Evolutionary conservation across 2,113 vertebrate species (phyloP).

Genomic region (Hiodon alosoides): DNA sequence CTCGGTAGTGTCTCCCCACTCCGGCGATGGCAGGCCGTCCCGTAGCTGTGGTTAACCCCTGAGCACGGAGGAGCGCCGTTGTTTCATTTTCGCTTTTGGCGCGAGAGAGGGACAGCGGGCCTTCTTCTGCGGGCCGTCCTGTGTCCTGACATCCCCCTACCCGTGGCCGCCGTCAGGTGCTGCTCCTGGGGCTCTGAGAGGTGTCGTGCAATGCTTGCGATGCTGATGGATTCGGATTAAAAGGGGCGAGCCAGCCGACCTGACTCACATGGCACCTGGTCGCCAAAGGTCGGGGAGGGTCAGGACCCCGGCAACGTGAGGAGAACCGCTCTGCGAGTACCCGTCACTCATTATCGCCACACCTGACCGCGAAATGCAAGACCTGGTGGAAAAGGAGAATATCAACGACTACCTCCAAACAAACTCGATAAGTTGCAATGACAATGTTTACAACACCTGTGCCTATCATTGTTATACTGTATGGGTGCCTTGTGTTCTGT

Average conservation of each 20-base stretch:
- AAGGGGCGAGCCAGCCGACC: background rate
- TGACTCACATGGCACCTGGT: background rate
- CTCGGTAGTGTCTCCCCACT: conserved; percentile 26
- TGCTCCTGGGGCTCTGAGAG: background rate
- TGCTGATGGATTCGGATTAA: conserved; percentile 5
- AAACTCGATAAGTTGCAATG: too few species aligned
- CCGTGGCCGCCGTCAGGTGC: background rate
- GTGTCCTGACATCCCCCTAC: background rate
- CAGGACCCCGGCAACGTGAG: background rate
- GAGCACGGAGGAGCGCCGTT: conserved; percentile 43
- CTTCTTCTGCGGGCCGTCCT: background rate
- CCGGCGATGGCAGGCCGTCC: conserved; percentile 54
- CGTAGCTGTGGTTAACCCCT: conserved; percentile 52
- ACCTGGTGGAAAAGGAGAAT: background rate
- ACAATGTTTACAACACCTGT: too few species aligned
- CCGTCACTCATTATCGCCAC: background rate
- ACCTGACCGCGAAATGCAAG: background rate
- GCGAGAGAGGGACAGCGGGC: background rate
- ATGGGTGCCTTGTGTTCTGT: too few species aligned
- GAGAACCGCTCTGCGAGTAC: conserved; percentile 2
- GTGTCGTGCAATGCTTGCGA: background rate
- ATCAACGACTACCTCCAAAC: too few species aligned
- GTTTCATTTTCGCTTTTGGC: conserved; percentile 46
- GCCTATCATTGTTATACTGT: too few species aligned
- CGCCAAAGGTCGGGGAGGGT: background rate